Base-by-base conservation (phyloP, 2,888 invertebrate species). In the Sepioteuthis lessoniana region DNA sequence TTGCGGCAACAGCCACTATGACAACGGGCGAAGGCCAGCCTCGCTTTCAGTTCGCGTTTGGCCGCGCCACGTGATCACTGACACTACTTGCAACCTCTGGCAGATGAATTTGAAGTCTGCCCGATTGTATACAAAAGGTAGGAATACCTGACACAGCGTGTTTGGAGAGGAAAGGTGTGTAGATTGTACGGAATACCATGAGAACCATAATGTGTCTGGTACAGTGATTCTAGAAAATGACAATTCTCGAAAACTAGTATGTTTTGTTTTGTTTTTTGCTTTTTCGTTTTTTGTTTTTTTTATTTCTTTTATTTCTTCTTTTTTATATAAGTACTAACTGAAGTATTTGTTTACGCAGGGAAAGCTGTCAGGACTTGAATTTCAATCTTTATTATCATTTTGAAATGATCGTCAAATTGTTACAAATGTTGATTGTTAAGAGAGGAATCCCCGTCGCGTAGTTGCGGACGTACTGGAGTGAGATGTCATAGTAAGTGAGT, bases 41-140 rank as follows among this genome's bases (percentile, higher is more conserved):
- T 76, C 76, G n/a, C 76, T 76, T 76, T 76, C 76, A 76, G 76
- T 76, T n/a, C n/a, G 76, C 76, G 76, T 76, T 76, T 76, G 76
- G n/a, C n/a, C 35, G 76, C 76, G n/a, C 76, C 76, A 76, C 76
- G 76, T 76, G 76, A 76, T 76, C 76, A 0, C n/a, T 76, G 76
- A 76, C 76, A 76, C 76, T n/a, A 76, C 76, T n/a, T 35, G n/a
- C n/a, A 76, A 76, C 76, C n/a, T 76, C 76, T 76, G 76, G n/a
- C 76, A 76, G 76, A 76, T n/a, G 76, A 76, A 76, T n/a, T 16
- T 76, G 76, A 76, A 76, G 76, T 76, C 16, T 76, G 76, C 13
- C 76, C 76, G 19, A 76, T 76, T 16, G n/a, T 76, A 76, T 76
- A 76, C n/a, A 76, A 76, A 76, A 76, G 16, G 76, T 76, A n/a